A percentile compares a stretch with the other conserved stretches of the same genome.
Evolutionary conservation across 2,797 vertebrate genomes (phyloP).

Genomic region (Falco berigora): DNA sequence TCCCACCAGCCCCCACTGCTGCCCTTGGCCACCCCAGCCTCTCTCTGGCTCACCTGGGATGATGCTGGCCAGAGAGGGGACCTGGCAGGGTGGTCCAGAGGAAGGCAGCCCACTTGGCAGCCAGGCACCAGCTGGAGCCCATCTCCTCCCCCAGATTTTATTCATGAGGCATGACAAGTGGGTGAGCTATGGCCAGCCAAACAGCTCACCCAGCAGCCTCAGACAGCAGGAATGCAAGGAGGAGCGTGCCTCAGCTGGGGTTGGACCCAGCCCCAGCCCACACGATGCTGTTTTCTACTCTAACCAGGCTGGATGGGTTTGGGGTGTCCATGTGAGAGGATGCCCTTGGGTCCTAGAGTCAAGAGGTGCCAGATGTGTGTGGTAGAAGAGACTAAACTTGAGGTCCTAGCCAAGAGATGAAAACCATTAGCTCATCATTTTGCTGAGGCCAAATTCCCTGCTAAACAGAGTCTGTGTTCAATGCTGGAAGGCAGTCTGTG

Average conservation of each 20-base stretch:
- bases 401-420: background rate
- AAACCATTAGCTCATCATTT: background rate
- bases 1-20: background rate
- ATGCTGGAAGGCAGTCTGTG: background rate
- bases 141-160: background rate
- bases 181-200: background rate
- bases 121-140: background rate
- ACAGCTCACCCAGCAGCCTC: background rate
- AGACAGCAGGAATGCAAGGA: background rate
- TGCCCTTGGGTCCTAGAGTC: background rate
- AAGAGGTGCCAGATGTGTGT: background rate
- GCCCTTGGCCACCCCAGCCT: background rate
- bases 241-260: rapidly evolving
- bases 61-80: background rate
- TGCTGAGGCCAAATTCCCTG: background rate
- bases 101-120: background rate
- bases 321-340: background rate
- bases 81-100: background rate
- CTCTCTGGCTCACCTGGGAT: background rate
- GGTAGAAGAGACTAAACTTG: background rate
- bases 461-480: background rate
- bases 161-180: background rate
- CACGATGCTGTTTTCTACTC: background rate
- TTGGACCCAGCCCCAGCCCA: background rate
- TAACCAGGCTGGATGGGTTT: background rate